Evolutionary conservation across 1,140 invertebrate genomes (phyloP), one percentile per base, ranked within the genome.

Genomic region (Drosophila ercepeae): DNA sequence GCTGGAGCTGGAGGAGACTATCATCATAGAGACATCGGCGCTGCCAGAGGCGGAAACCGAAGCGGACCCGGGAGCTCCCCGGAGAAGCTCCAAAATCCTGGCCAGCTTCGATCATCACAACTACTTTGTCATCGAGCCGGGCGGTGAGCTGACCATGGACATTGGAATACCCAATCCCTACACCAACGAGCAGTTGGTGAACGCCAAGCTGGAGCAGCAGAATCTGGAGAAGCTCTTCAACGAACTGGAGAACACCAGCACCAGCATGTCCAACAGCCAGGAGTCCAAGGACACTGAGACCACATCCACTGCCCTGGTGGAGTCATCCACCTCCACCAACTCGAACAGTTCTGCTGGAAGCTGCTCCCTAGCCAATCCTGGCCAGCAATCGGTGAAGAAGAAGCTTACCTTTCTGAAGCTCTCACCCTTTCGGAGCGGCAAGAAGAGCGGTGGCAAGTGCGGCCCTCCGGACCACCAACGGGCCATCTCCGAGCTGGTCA

Each of bases 111-210:
- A 91, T 8, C 89, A 91, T 57, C 89, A 91, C 32, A 91, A 91
- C 50, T 91, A 91, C 32, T 91, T 91, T 71, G 79, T 91, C 19
- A 91, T 91, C 8, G 90, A 91, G 16, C 90, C 90, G 1, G 78
- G 60, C 0, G n/a, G 36, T 8, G 36, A 75, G 90, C 14, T 91
- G 86, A 44, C 44, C 78, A 45, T 78, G 45, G 82, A 90, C 61
- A 90, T 90, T 11, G 89, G 89, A 36, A 90, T 91, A 64, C 89
- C 89, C 6, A 91, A 91, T 78, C 89, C 89, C 0, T 89, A 73
- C 14, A 90, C 69, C 42, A 91, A 91, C 14, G 89, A 90, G 42
- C 78, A 90, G 46, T 21, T 89, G 13, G 77, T 91, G 8, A 72
- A 90, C 11, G 84, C 86, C 16, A 91, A 91, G 27, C 53, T 90